phyloP scores from a whole-genome alignment of 2,888 invertebrate species.

The Leucophenga maculata region DNA sequence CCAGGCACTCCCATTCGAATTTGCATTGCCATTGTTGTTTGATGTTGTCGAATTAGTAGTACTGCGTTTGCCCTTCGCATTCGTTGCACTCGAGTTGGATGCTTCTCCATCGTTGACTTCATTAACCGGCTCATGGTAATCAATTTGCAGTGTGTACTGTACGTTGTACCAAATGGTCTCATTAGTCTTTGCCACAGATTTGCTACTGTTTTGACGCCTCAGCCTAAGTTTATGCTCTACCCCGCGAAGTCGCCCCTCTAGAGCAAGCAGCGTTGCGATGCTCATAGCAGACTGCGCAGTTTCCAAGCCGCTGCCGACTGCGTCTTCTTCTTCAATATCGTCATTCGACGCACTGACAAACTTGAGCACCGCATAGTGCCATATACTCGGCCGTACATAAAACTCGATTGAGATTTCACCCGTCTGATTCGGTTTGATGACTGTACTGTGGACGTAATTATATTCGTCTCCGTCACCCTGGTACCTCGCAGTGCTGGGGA shows the following conservation, averaged over 20 bases:
- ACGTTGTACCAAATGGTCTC: slow-evolving; percentile 46
- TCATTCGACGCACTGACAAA: slow-evolving; percentile 52
- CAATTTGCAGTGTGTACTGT: slow-evolving; percentile 61
- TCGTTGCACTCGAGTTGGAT: not conserved
- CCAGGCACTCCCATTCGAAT: slow-evolving; percentile 45
- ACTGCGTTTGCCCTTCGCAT: slow-evolving; percentile 5
- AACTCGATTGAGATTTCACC: slow-evolving; percentile 73
- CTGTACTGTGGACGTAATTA: slow-evolving; percentile 73
- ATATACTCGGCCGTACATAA: slow-evolving; percentile 75
- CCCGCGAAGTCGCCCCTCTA: slow-evolving; percentile 22
- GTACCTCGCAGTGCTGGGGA: slow-evolving; percentile 67
- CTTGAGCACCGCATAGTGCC: slow-evolving; percentile 76
- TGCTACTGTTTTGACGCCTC: slow-evolving; percentile 12
- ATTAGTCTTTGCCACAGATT: slow-evolving; percentile 12
- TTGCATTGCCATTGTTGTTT: slow-evolving; percentile 19
- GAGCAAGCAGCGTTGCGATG: slow-evolving; percentile 19
- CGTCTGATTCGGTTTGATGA: slow-evolving; percentile 73
- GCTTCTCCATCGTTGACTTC: slow-evolving; percentile 24
- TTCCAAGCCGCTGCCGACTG: slow-evolving; percentile 16
- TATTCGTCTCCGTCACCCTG: slow-evolving; percentile 58
- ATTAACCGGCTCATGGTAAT: slow-evolving; percentile 50
- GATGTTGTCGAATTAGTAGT: not conserved
- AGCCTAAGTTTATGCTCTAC: slow-evolving; percentile 2
- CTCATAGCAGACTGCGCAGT: slow-evolving; percentile 9
- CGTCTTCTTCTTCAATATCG: not conserved